Evolutionary conservation across 2,888 invertebrate genomes (phyloP), one percentile per base, ranked within the genome.

Genomic region (Rhopalosiphum nymphaeae): DNA sequence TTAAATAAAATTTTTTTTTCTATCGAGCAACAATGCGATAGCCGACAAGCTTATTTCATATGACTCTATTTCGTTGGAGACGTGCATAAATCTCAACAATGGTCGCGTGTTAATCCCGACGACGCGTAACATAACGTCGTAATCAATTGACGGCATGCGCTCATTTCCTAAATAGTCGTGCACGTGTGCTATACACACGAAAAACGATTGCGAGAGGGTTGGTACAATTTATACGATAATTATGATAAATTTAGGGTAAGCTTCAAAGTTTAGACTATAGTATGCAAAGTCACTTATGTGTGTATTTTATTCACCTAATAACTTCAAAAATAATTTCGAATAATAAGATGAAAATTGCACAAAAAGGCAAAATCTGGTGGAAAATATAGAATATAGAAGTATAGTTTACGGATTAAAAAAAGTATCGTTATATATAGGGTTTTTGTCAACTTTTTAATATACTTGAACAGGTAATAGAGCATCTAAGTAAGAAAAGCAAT

Each of bases 191-290:
- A 21, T 49, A 53, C 42, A 16, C 46, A 67, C 90, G 67, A 21
- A 90, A 42, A 46, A 90, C 36, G 36, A 44, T 44, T 29, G 36
- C 88, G 29, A 89, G 29, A 26, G 89, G 89, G 29, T 56, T 10
- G 84, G 44, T 44, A n/a, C n/a, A 44, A 44, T 91, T 57, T 85
- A 46, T 91, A 84, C 57, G 85, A 86, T 86, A 85, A 86, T 91
- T 86, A 91, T n/a, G n/a, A 85, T 42, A 42, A 57, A 57, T 86
- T 85, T n/a, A 29, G 13, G 1, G 53, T 10, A 13, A 78, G 42
- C 42, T 91, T 91, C 42, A 42, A 36, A 78, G 49, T 29, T 26
- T 21, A 53, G 91, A 16, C 36, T 29, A 61, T 4, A 13, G n/a
- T 42, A 78, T 78, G 78, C 78, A 78, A 91, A 91, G 91, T 29